Evolutionary conservation across 1,140 invertebrate species (phyloP), one percentile per base, ranked within the genome.

Genomic region (Battus philenor): DNA sequence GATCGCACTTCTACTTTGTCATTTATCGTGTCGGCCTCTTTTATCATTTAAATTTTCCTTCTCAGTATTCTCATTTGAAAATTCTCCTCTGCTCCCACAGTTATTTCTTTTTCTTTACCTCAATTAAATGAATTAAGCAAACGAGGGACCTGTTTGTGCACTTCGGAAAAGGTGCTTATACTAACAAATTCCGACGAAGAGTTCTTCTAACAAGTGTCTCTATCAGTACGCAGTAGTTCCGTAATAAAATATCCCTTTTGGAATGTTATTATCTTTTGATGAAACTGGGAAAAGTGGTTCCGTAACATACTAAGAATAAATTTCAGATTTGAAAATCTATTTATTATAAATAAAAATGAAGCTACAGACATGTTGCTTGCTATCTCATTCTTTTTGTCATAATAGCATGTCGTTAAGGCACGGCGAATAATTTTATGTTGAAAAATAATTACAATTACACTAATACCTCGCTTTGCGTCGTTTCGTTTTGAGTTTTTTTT

Each of bases 1-100:
- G 74, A 75, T 68, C 68, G 63, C 56, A 70, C 65, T 77, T 68
- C 66, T 72, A 70, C 66, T 66, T 48, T 62, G 59, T 68, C 68
- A 70, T 71, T 75, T 75, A 64, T 72, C 57, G 57, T 56, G 58
- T 57, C 50, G 51, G 48, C 54, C 51, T 53, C 33, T 55, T 65
- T 65, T 62, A 54, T 63, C 67, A 65, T 41, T 41, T 41, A 41
- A 41, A 41, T 41, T 41, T 41, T 29, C 29, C 24, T 27, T 39
- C 36, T 27, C 38, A 2, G 15, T 16, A 41, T 29, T 27, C 38
- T 16, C 7, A 13, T 9, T 29, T 26, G 29, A 9, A 41, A 27
- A 41, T 41, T 41, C 29, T 41, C 24, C 38, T 41, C 29, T 41
- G 24, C 38, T 41, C 29, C 38, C 4, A 13, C 15, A n/a, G 24